Conservation (phyloP, 2,888 invertebrate genomes). For the Orthosia gothica region DNA sequence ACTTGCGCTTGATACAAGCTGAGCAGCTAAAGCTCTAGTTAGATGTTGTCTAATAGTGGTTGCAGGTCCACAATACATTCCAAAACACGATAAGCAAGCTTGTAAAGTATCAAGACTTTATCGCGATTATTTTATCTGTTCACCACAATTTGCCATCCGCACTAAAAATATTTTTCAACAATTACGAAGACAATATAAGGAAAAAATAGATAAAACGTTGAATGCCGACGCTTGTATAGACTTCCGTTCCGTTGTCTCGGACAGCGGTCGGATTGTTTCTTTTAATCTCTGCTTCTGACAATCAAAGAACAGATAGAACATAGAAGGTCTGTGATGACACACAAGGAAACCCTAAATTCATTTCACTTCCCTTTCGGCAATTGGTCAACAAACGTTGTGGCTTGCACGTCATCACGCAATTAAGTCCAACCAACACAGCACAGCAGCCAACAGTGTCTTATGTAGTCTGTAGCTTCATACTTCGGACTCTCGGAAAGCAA, state of each 20-base stretch:
- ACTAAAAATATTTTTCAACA: slow-evolving; percentile 40
- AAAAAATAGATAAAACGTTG: slow-evolving; percentile 71
- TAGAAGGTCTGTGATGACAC: slow-evolving; percentile 22
- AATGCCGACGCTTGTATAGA: slow-evolving; percentile 80
- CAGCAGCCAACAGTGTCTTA: too few species aligned
- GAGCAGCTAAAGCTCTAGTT: too few species aligned
- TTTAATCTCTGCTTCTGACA: slow-evolving; percentile 78
- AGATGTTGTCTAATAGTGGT: background rate
- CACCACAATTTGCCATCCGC: slow-evolving; percentile 13
- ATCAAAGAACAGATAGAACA: slow-evolving; percentile 39
- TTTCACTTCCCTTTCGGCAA: background rate
- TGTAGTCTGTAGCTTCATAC: too few species aligned
- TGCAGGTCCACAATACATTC: background rate
- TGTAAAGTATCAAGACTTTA: background rate
- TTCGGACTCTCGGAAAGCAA: too few species aligned
- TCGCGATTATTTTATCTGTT: background rate
- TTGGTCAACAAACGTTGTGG: background rate
- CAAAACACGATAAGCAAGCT: background rate
- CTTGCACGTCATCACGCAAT: too few species aligned
- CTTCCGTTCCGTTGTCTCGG: slow-evolving; percentile 85
- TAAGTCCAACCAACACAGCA: too few species aligned
- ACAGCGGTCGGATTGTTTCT: slow-evolving; percentile 86
- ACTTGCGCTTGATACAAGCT: too few species aligned
- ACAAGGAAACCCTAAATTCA: background rate
- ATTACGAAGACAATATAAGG: slow-evolving; percentile 42